These are phyloP conservation scores for Percina caprodes DNA, from an alignment of 2,113 vertebrate species.

Conservation along the genomic window DNA sequence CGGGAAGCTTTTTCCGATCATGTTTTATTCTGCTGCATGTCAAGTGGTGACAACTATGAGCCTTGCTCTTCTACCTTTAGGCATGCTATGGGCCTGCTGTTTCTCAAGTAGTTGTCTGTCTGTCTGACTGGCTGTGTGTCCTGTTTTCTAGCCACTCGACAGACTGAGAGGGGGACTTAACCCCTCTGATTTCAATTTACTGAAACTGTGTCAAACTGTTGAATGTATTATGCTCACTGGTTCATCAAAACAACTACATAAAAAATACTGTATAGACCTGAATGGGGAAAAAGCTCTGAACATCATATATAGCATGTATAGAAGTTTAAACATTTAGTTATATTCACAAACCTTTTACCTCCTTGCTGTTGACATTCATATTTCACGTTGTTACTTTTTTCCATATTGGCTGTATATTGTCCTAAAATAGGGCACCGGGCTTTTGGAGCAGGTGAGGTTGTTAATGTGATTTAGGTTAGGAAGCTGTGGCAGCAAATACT, in stretches of 20 bases:
- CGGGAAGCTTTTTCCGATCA: conserved; percentile 64
- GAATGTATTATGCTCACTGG: conserved; percentile 4
- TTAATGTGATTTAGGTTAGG: conserved; percentile 54
- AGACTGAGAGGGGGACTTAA: conserved; percentile 40
- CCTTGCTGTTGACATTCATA: conserved; percentile 16
- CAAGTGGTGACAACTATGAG: conserved; percentile 71
- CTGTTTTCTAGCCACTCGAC: conserved; percentile 70
- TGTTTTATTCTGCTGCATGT: conserved; percentile 84
- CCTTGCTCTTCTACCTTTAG: conserved; percentile 80
- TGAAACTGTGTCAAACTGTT: conserved; percentile 27
- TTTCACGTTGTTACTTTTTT: conserved; percentile 28
- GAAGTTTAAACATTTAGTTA: background rate
- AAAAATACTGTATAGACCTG: background rate
- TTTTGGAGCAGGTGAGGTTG: conserved; percentile 42
- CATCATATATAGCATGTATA: background rate
- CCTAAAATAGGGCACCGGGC: conserved; percentile 27
- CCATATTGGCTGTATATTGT: background rate
- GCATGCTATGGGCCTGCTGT: conserved; percentile 82
- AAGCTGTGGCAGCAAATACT: conserved; percentile 38
- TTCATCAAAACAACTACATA: conserved; percentile 21
- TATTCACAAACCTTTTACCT: conserved; percentile 7
- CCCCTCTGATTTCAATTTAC: conserved; percentile 1
- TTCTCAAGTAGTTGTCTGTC: conserved; percentile 68
- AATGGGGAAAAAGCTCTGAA: background rate
- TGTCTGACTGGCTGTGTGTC: conserved; percentile 70